Percentiles rank a stretch among this genome's conserved stretches.
These are phyloP conservation scores for Isichthys henryi DNA, from an alignment of 2,113 vertebrate species.

Conservation along the genomic window DNA sequence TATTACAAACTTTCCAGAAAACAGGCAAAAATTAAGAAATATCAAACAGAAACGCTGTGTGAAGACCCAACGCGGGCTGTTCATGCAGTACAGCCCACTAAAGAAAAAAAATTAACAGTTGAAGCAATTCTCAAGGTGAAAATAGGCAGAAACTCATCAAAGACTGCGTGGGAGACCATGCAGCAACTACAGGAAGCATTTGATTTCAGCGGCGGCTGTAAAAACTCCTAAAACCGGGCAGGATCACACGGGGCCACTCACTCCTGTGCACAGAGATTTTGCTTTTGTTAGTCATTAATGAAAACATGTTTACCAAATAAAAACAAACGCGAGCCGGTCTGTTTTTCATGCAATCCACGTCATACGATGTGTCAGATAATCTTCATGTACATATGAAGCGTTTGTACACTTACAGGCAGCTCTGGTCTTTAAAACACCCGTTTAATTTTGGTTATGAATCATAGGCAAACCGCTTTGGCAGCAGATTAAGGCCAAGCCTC, in stretches of 20 bases:
- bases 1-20: background rate
- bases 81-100: background rate
- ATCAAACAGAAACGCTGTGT: background rate
- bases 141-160: background rate
- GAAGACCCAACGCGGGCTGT: background rate
- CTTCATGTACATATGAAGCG: background rate
- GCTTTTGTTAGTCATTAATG: background rate
- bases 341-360: background rate
- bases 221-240: background rate
- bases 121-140: background rate
- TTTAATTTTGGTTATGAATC: background rate
- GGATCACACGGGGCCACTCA: background rate
- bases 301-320: slow-evolving; percentile 2
- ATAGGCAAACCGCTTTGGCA: background rate
- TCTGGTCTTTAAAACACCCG: background rate
- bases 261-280: background rate
- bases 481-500: background rate
- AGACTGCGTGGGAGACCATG: background rate
- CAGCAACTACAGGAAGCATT: background rate
- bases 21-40: background rate
- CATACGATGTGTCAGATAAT: background rate
- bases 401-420: background rate
- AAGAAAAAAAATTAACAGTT: background rate
- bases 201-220: background rate
- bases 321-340: background rate